Evolutionary conservation across 2,888 invertebrate species (phyloP), one percentile per base, ranked within the genome.

Genomic region (Drosophila helvetica): DNA sequence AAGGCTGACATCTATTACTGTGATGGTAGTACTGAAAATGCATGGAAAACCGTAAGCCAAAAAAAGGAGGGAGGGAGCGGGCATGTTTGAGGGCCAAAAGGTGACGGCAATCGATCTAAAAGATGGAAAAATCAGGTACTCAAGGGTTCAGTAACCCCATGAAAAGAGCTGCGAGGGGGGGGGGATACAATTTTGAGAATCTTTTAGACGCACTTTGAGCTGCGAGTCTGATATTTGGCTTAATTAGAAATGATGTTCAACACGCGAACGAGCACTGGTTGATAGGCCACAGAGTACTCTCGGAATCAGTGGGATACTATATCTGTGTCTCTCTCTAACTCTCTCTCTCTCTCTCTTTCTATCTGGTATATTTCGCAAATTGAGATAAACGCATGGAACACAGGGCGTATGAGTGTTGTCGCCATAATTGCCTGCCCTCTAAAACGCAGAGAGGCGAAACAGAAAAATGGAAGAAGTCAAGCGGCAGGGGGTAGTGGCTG

Each of bases 171-270:
- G 30, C 5, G 7, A 17, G 6, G 7, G 12, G 12, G 9, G 2
- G 15, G 2, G 6, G 17, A 18, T 17, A 17, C 5, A 25, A 6
- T 17, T 17, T 30, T 18, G 9, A 62, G 42, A 33, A 9, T 45
- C 8, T 33, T 10, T 42, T 10, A 38, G 42, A 38, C 38, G 51
- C 60, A 52, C 9, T 42, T 54, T 45, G 18, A 38, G 30, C 17
- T 25, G n/a, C n/a, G 19, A 7, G 15, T 25, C 17, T 18, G 46
- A 43, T 50, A 63, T 61, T 43, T 55, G 30, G 48, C 59, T 79
- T 85, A 83, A 83, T 83, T 83, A 75, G 74, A 82, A 87, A 73
- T 61, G 50, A 85, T 83, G 83, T 83, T 83, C 87, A 85, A 87
- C 83, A 86, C 75, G 80, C 72, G 80, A 78, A 72, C 78, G 72